These are phyloP conservation scores for Tachuris rubrigastra DNA, from an alignment of 2,113 vertebrate species.

Conservation along the genomic window DNA sequence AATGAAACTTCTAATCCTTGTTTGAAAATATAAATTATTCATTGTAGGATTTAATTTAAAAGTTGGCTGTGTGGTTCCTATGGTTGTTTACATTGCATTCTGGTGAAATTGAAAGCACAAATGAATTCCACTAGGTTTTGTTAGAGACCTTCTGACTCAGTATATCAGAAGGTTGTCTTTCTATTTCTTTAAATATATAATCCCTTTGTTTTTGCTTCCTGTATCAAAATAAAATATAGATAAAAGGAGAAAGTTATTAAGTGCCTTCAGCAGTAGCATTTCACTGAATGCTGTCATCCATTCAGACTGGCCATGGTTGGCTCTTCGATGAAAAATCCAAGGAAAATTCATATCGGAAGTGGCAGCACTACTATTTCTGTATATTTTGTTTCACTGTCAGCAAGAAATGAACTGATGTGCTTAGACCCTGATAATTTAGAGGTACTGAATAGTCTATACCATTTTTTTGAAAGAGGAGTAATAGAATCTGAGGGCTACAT, in stretches of 20 bases:
- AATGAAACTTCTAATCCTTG: slow-evolving; percentile 56
- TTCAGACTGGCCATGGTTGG: not conserved
- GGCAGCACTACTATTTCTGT: not conserved
- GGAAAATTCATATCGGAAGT: not conserved
- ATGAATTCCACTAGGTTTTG: slow-evolving; percentile 39
- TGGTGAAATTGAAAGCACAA: slow-evolving; percentile 29
- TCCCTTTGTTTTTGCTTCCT: not conserved
- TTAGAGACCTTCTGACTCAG: not conserved
- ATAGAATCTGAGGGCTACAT: not conserved
- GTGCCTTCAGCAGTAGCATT: not conserved
- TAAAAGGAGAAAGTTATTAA: not conserved
- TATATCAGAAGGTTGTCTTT: slow-evolving; percentile 9
- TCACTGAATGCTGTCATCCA: not conserved
- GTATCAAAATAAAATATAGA: not conserved
- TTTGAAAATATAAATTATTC: slow-evolving; percentile 73
- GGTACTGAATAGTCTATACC: rapidly evolving
- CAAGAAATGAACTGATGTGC: not conserved
- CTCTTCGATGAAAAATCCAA: not conserved
- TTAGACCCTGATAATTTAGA: not conserved
- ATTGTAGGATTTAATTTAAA: slow-evolving; percentile 66
- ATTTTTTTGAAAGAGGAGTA: not conserved
- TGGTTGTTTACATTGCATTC: slow-evolving; percentile 38
- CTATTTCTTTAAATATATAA: not conserved
- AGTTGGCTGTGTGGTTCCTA: slow-evolving; percentile 23
- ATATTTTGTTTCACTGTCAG: not conserved